A percentile compares a stretch with the other conserved stretches of the same genome.
Evolutionary conservation across 2,888 invertebrate species (phyloP).

Genomic region (Leucoptera coffeella): DNA sequence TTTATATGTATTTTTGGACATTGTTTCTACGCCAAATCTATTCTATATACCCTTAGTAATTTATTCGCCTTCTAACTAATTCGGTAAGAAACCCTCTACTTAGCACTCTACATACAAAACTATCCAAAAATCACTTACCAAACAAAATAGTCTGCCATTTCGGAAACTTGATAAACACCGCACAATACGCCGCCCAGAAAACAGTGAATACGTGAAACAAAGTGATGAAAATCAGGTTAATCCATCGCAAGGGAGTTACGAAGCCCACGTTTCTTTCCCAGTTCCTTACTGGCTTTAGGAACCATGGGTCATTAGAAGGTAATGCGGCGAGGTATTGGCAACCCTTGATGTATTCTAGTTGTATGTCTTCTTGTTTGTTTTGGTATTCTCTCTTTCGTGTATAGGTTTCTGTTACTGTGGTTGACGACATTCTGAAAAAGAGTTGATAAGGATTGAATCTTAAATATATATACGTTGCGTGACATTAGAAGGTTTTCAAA

Average conservation of each 20-base stretch:
- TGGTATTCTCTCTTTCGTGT: conserved; percentile 6
- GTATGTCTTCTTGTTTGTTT: not conserved
- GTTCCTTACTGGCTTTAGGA: conserved; percentile 14
- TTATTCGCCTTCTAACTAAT: no score
- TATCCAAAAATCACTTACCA: conserved; percentile 43
- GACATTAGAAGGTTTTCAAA: no score
- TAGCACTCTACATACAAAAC: no score
- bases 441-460: no score
- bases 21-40: no score
- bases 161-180: conserved; percentile 13
- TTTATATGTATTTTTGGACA: no score
- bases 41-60: no score
- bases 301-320: conserved; percentile 14
- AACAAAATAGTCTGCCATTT: conserved; percentile 44
- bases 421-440: conserved; percentile 12
- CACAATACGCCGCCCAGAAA: conserved; percentile 18
- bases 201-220: conserved; percentile 40
- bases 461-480: no score
- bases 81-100: no score
- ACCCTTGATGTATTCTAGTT: not conserved
- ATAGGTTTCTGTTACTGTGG: conserved; percentile 13
- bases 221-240: conserved; percentile 49
- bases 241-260: conserved; percentile 59
- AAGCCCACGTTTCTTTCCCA: conserved; percentile 40
- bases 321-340: conserved; percentile 11